A percentile compares a stretch with the other conserved stretches of the same genome.
These are phyloP conservation scores for Neosalanx taihuensis DNA, from an alignment of 2,797 vertebrate species.

Conservation along the genomic window DNA sequence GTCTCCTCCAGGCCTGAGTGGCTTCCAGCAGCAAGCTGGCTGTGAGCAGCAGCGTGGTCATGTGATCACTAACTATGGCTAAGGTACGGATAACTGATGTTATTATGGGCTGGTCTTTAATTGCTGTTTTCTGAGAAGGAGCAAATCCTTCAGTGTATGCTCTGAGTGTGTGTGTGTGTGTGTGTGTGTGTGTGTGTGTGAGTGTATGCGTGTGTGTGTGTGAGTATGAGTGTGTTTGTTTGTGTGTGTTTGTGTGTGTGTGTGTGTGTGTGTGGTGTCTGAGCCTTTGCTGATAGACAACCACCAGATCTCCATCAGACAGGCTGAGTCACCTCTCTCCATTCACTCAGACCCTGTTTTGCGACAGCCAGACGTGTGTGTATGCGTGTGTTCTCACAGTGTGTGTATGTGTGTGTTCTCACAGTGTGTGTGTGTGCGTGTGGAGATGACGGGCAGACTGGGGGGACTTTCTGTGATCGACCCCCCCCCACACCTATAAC, in stretches of 20 bases:
- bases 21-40: no score
- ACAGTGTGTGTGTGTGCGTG: not conserved
- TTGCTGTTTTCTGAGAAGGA: not conserved
- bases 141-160: not conserved
- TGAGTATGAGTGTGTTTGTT: constrained; percentile 8
- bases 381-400: not conserved
- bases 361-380: constrained; percentile 12
- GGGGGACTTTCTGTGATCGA: not conserved
- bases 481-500: not conserved
- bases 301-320: constrained; percentile 16
- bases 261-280: constrained; percentile 23
- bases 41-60: not conserved
- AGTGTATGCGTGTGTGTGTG: not conserved
- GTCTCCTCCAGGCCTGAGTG: no score
- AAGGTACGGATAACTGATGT: not conserved
- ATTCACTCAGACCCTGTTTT: constrained; percentile 4
- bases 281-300: constrained; percentile 13
- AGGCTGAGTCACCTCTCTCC: constrained; percentile 24
- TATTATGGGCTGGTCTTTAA: not conserved
- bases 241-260: constrained; percentile 14
- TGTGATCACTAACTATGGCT: not conserved
- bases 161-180: not conserved
- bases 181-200: not conserved
- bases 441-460: not conserved
- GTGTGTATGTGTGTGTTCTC: not conserved